These are phyloP conservation scores for Corythaeola cristata DNA, from an alignment of 2,113 vertebrate species.

Conservation along the genomic window DNA sequence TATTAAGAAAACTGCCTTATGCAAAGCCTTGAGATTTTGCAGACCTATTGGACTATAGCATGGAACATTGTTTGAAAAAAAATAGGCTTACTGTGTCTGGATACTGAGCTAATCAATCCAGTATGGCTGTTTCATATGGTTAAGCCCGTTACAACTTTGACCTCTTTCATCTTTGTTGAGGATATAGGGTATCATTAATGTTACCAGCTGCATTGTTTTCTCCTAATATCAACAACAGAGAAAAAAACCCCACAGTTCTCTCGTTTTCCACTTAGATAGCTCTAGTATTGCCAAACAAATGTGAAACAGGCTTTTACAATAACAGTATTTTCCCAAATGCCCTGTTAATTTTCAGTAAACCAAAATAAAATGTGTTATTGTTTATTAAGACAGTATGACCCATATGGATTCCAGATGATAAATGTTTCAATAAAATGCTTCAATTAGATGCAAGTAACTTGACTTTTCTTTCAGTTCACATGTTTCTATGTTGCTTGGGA, in stretches of 20 bases:
- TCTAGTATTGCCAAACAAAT: slow-evolving; percentile 74
- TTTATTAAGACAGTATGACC: slow-evolving; percentile 78
- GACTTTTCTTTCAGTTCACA: slow-evolving; percentile 63
- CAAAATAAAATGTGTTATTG: slow-evolving; percentile 80
- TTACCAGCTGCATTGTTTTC: slow-evolving; percentile 78
- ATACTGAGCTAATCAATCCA: slow-evolving; percentile 69
- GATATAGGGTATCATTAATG: slow-evolving; percentile 74
- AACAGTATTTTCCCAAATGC: slow-evolving; percentile 77
- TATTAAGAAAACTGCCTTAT: slow-evolving; percentile 28
- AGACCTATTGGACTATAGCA: slow-evolving; percentile 61
- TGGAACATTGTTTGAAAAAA: slow-evolving; percentile 60
- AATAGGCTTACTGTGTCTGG: slow-evolving; percentile 58
- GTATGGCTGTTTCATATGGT: slow-evolving; percentile 69
- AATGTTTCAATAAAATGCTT: slow-evolving; percentile 68
- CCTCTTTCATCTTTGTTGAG: slow-evolving; percentile 77
- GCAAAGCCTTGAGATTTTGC: slow-evolving; percentile 44
- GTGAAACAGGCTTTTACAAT: slow-evolving; percentile 74
- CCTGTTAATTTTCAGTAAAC: slow-evolving; percentile 83
- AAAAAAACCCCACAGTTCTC: background rate
- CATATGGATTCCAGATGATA: slow-evolving; percentile 80
- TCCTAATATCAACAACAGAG: slow-evolving; percentile 67
- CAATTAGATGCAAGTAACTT: slow-evolving; percentile 56
- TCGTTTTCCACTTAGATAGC: slow-evolving; percentile 71
- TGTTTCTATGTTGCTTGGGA: slow-evolving; percentile 57
- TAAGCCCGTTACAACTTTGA: slow-evolving; percentile 72